A percentile compares a stretch with the other conserved stretches of the same genome.
These are phyloP conservation scores for Porites lutea DNA, from an alignment of 64 coral and sea anemone genomes.

Conservation along the genomic window DNA sequence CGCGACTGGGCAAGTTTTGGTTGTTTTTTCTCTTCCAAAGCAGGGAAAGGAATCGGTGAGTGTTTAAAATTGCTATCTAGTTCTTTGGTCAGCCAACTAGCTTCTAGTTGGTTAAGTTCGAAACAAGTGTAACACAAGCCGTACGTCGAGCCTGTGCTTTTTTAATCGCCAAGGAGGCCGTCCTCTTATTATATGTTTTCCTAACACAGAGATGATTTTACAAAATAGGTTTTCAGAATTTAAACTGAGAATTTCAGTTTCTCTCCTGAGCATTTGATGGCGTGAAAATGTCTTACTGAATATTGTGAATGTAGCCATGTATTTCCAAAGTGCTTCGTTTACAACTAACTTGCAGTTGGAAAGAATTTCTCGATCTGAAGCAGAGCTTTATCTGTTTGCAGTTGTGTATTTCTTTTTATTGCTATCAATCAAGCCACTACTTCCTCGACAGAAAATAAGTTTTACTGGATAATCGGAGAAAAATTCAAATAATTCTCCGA, in stretches of 20 bases:
- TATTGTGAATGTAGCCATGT: constrained; percentile 12
- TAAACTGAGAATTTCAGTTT: neutral
- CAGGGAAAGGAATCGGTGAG: neutral
- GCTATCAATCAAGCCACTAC: neutral
- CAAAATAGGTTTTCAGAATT: neutral
- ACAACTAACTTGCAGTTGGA: neutral
- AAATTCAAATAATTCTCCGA: constrained; percentile 56
- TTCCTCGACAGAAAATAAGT: neutral
- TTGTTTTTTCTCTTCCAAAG: neutral
- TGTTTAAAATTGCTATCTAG: neutral
- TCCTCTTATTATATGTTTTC: neutral
- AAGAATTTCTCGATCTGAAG: neutral
- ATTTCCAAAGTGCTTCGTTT: neutral
- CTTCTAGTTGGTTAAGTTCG: constrained; percentile 6
- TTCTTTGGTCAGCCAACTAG: neutral
- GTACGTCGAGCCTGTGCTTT: neutral
- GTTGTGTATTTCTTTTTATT: neutral
- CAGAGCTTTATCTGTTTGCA: constrained; percentile 1
- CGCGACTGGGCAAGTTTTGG: neutral
- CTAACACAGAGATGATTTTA: neutral
- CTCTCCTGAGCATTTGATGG: neutral
- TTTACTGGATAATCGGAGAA: constrained; percentile 38
- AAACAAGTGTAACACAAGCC: constrained; percentile 4
- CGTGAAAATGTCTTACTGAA: constrained; percentile 1
- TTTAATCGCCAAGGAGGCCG: neutral